These are phyloP conservation scores for Zaprionus bogoriensis DNA, from an alignment of 2,888 invertebrate genomes.

Conservation along the genomic window DNA sequence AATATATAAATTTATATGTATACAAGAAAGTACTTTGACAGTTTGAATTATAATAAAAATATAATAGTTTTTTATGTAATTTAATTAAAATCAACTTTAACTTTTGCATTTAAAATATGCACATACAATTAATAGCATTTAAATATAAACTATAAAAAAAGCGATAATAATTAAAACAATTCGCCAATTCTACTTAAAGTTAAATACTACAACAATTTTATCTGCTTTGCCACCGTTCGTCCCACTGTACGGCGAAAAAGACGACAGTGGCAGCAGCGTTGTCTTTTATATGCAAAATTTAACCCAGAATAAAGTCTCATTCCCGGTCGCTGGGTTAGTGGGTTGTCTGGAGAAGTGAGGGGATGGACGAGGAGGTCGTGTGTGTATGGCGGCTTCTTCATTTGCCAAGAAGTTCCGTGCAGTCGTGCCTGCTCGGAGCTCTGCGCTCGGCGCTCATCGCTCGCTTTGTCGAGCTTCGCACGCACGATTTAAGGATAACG, in stretches of 20 bases:
- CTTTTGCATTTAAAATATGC: too few relatives aligned
- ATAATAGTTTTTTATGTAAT: not conserved
- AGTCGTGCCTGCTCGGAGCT: constrained; percentile 29
- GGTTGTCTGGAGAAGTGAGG: too few relatives aligned
- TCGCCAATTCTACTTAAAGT: too few relatives aligned
- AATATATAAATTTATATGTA: too few relatives aligned
- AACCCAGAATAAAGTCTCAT: constrained; percentile 69
- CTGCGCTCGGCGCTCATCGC: constrained; percentile 32
- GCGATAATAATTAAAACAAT: too few relatives aligned
- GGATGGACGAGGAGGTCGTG: too few relatives aligned
- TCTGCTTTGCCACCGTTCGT: too few relatives aligned
- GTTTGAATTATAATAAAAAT: not conserved
- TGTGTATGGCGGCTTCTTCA: constrained; percentile 35
- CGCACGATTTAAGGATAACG: constrained; percentile 77
- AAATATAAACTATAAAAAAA: too few relatives aligned
- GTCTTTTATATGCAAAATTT: constrained; percentile 74
- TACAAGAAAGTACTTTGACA: not conserved
- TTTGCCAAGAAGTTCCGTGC: constrained; percentile 26
- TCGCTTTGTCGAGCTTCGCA: constrained; percentile 69
- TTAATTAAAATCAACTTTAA: too few relatives aligned
- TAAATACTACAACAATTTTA: too few relatives aligned
- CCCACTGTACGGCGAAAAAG: constrained; percentile 56
- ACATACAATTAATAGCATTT: too few relatives aligned
- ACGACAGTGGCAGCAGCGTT: constrained; percentile 29
- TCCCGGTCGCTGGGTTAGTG: constrained; percentile 35